Evolutionary conservation across 2,888 invertebrate species (phyloP).

Genomic region (Clepsis dumicolana): DNA sequence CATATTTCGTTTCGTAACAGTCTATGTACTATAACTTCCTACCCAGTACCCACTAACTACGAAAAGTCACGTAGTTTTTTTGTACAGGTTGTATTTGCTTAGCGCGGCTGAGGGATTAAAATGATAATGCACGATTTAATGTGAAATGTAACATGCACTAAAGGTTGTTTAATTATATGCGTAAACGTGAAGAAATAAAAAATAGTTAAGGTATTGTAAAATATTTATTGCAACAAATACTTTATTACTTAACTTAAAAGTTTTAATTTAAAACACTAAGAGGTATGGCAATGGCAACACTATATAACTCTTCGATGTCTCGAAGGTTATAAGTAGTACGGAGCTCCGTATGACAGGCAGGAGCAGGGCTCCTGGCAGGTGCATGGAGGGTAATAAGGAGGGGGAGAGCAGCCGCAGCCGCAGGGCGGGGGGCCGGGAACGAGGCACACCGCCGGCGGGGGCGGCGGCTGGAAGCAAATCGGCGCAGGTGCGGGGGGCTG

Average conservation of each 20-base stretch:
- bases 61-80: slow-evolving; percentile 1
- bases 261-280: not conserved
- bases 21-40: not conserved
- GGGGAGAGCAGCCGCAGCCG: slow-evolving; percentile 43
- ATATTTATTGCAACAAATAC: not conserved
- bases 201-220: not conserved
- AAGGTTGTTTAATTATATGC: not conserved
- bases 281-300: not conserved
- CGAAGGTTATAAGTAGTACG: slow-evolving; percentile 53
- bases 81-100: slow-evolving; percentile 1
- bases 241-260: not conserved
- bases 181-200: not conserved
- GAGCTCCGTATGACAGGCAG: slow-evolving; percentile 49
- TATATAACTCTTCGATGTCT: slow-evolving; percentile 6
- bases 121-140: not conserved
- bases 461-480: slow-evolving; percentile 68
- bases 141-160: not conserved
- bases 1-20: not conserved
- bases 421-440: slow-evolving; percentile 53
- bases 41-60: not conserved
- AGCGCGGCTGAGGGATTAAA: not conserved
- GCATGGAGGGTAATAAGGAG: slow-evolving; percentile 43
- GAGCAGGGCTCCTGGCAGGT: slow-evolving; percentile 38
- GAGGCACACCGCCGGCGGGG: slow-evolving; percentile 60
- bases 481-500: slow-evolving; percentile 72